Conservation (phyloP, 1,140 invertebrate genomes). For the Bombus sylvicola region DNA sequence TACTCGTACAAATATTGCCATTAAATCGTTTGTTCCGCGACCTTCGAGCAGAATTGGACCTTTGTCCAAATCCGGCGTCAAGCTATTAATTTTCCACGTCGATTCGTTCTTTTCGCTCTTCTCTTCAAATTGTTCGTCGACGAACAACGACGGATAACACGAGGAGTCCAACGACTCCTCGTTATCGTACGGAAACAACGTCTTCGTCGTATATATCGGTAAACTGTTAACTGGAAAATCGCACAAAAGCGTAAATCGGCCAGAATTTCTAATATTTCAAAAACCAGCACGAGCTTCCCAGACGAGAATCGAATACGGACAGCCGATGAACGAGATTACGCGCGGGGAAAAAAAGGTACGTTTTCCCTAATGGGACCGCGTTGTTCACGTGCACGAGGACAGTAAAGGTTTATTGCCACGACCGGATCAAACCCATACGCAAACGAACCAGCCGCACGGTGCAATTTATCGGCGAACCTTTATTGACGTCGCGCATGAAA, state of each 20-base stretch:
- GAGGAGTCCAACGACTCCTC: too few relatives aligned
- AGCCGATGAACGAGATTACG: not conserved
- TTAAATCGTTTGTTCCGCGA: too few relatives aligned
- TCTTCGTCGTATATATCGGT: too few relatives aligned
- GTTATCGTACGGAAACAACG: too few relatives aligned
- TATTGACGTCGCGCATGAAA: conserved; percentile 36
- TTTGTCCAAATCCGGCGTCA: too few relatives aligned
- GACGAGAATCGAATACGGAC: not conserved
- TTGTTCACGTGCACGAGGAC: not conserved
- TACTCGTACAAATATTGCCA: too few relatives aligned
- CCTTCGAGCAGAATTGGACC: too few relatives aligned
- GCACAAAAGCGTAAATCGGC: not conserved
- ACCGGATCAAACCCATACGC: not conserved
- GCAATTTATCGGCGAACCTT: conserved; percentile 33
- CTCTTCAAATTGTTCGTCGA: too few relatives aligned
- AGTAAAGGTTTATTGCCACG: not conserved
- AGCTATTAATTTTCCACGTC: too few relatives aligned
- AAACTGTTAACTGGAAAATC: not conserved
- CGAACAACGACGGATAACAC: too few relatives aligned
- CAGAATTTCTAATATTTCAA: too few relatives aligned
- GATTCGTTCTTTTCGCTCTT: too few relatives aligned
- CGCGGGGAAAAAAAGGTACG: not conserved
- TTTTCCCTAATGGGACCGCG: not conserved
- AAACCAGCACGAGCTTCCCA: not conserved
- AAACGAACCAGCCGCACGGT: conserved; percentile 1